These are phyloP conservation scores for Cotesia typhae DNA, from an alignment of 1,140 invertebrate genomes.

Conservation along the genomic window DNA sequence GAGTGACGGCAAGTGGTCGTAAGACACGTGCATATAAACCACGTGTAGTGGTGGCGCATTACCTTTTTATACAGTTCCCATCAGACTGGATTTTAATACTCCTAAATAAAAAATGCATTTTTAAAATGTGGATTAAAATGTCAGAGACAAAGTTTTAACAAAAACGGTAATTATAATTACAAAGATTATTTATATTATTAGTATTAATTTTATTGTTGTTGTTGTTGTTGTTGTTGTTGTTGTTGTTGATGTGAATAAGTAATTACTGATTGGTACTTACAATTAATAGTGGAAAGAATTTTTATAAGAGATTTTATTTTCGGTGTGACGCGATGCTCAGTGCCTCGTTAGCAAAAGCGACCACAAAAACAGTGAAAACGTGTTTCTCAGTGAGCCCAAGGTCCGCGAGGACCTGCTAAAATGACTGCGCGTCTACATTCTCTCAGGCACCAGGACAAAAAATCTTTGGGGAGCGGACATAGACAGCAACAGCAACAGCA, in stretches of 20 bases:
- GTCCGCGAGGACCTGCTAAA: conserved; percentile 60
- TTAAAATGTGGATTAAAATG: neutral
- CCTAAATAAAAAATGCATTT: neutral
- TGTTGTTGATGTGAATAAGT: neutral
- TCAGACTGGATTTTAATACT: neutral
- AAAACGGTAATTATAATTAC: too few species aligned
- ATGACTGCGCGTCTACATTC: conserved; percentile 65
- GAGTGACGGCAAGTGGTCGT: conserved; percentile 26
- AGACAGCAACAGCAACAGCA: conserved; percentile 52
- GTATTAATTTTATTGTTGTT: too few species aligned
- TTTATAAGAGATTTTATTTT: neutral
- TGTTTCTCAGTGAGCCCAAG: conserved; percentile 38
- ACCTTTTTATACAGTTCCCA: neutral
- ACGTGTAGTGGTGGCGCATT: conserved; percentile 12
- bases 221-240: too few species aligned
- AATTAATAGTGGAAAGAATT: neutral
- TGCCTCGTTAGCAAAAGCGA: conserved; percentile 47
- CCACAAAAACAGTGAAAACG: conserved; percentile 53
- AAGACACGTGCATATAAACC: conserved; percentile 8
- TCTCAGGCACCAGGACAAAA: conserved; percentile 63
- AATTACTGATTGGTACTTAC: neutral
- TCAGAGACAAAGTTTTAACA: too few species aligned
- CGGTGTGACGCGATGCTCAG: conserved; percentile 58
- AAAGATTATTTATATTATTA: too few species aligned
- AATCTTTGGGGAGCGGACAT: conserved; percentile 49